A percentile compares a stretch with the other conserved stretches of the same genome.
These are phyloP conservation scores for Pterobdella sp. DNA, from an alignment of 2,888 invertebrate species.

Conservation along the genomic window DNA sequence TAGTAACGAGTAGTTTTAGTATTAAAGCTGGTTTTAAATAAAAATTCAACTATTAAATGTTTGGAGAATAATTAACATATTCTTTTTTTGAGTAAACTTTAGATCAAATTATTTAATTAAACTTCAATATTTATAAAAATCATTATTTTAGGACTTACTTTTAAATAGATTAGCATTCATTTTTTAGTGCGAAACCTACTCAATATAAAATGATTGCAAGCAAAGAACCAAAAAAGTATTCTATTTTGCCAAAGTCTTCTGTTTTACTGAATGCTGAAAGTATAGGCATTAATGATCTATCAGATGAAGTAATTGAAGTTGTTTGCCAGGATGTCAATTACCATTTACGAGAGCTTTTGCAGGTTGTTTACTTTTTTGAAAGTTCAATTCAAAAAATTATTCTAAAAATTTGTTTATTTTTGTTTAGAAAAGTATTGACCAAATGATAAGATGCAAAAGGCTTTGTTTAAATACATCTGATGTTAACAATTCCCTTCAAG, in stretches of 20 bases:
- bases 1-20: too few relatives aligned
- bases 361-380: neutral
- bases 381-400: neutral
- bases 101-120: too few relatives aligned
- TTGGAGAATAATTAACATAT: too few relatives aligned
- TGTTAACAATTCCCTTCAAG: conserved; percentile 2
- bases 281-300: conserved; percentile 3
- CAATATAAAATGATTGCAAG: too few relatives aligned
- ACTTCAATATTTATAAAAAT: too few relatives aligned
- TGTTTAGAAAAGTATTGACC: conserved; percentile 2
- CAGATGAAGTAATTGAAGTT: conserved; percentile 18
- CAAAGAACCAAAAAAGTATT: conserved; percentile 5
- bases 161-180: too few relatives aligned
- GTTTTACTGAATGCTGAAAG: conserved; percentile 9
- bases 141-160: too few relatives aligned
- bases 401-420: neutral
- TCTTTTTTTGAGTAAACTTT: too few relatives aligned
- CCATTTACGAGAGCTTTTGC: conserved; percentile 9
- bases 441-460: neutral
- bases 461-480: neutral
- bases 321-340: conserved; percentile 22
- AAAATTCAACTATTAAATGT: too few relatives aligned
- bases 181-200: too few relatives aligned
- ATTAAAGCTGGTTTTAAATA: too few relatives aligned
- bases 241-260: conserved; percentile 13